These are phyloP conservation scores for Melopsittacus undulatus DNA, from an alignment of 2,797 vertebrate species.

Conservation along the genomic window DNA sequence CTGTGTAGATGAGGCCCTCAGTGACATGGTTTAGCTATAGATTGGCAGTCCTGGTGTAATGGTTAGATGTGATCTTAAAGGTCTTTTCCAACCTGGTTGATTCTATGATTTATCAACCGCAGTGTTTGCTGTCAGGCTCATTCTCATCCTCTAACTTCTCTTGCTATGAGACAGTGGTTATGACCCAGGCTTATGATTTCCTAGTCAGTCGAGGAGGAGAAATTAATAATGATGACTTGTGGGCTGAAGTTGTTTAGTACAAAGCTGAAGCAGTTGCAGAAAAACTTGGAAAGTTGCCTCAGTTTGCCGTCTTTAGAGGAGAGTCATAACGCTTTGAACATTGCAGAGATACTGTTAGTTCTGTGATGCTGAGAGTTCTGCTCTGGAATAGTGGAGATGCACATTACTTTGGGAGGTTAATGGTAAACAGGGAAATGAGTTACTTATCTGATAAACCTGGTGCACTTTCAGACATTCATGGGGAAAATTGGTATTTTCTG, in stretches of 20 bases:
- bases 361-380: background rate
- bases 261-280: background rate
- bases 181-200: background rate
- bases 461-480: background rate
- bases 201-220: background rate
- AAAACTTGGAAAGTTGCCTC: background rate
- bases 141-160: background rate
- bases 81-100: background rate
- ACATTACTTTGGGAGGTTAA: background rate
- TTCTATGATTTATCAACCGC: background rate
- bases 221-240: background rate
- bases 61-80: background rate
- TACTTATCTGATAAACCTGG: background rate
- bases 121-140: background rate
- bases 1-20: background rate
- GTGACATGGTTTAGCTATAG: background rate
- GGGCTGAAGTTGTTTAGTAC: background rate
- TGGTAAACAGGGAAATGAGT: background rate
- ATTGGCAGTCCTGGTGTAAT: background rate
- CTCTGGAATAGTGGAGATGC: background rate
- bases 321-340: background rate
- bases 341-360: background rate
- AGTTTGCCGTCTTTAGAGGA: background rate
- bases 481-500: slow-evolving; percentile 3
- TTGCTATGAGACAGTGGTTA: background rate